Percentiles rank a stretch among this genome's conserved stretches.
Conservation (phyloP, 2,113 vertebrate genomes). For the Zapus hudsonius region DNA sequence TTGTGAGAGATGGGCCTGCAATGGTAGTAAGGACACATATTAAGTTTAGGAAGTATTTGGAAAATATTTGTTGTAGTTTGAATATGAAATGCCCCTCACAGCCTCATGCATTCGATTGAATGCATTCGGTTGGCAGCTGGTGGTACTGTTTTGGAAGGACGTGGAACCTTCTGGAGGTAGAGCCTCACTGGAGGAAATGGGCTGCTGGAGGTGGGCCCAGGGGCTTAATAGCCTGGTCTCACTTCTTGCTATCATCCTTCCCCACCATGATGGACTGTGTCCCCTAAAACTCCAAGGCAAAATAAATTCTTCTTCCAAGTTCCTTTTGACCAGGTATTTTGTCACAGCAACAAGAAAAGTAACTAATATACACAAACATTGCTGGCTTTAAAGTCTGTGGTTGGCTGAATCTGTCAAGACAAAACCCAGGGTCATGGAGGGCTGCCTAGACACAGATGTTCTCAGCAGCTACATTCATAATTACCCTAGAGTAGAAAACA, state of each 20-base stretch:
- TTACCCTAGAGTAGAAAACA: background rate
- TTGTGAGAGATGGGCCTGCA: background rate
- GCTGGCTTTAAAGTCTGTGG: background rate
- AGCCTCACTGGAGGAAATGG: background rate
- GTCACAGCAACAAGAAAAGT: no score
- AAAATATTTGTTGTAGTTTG: background rate
- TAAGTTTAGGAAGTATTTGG: conserved; percentile 3
- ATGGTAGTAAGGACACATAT: background rate
- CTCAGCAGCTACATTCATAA: conserved; percentile 3
- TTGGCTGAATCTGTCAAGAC: background rate
- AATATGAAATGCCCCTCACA: background rate
- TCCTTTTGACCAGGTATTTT: no score
- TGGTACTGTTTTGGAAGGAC: background rate
- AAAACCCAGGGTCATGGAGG: background rate
- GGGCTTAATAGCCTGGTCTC: background rate
- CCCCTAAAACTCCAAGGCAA: no score
- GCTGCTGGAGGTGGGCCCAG: no score
- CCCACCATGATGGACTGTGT: background rate
- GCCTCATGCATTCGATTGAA: background rate
- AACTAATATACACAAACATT: background rate
- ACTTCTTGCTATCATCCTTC: background rate
- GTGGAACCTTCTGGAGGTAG: background rate
- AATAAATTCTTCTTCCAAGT: no score
- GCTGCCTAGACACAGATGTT: background rate
- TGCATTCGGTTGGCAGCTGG: background rate